Evolutionary conservation across 1,140 invertebrate genomes (phyloP).

Genomic region (Lucilia sericata): DNA sequence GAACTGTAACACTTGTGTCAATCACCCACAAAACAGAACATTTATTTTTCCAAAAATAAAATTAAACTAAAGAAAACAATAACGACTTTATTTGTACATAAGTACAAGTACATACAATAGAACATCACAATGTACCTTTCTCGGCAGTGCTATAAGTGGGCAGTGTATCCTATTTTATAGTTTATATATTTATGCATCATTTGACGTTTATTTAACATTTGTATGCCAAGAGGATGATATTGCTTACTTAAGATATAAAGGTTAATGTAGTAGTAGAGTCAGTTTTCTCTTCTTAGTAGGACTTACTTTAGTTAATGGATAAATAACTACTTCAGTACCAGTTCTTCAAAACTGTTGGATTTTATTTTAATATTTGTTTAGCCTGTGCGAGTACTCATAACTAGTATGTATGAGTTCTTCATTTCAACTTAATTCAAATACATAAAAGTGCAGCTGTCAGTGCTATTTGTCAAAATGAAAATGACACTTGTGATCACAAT

Average conservation of each 20-base stretch:
- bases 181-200: too few species aligned
- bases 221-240: too few species aligned
- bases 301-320: too few species aligned
- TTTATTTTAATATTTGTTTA: not conserved
- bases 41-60: not conserved
- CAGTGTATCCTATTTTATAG: too few species aligned
- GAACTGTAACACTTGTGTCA: constrained; percentile 23
- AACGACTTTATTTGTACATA: not conserved
- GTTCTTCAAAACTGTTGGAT: not conserved
- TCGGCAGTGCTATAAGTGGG: too few species aligned
- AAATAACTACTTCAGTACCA: not conserved
- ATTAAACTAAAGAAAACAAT: not conserved
- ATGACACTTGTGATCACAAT: constrained; percentile 26
- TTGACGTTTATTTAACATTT: too few species aligned
- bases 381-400: not conserved
- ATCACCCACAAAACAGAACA: constrained; percentile 4
- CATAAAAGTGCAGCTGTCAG: constrained; percentile 26
- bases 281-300: too few species aligned
- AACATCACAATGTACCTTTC: too few species aligned
- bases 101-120: not conserved
- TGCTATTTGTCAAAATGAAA: constrained; percentile 14
- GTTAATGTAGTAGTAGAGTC: too few species aligned
- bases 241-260: too few species aligned
- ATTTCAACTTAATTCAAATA: constrained; percentile 14
- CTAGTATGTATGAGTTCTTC: not conserved